Evolutionary conservation across 2,888 invertebrate genomes (phyloP).

Genomic region (Macrophya annulata): DNA sequence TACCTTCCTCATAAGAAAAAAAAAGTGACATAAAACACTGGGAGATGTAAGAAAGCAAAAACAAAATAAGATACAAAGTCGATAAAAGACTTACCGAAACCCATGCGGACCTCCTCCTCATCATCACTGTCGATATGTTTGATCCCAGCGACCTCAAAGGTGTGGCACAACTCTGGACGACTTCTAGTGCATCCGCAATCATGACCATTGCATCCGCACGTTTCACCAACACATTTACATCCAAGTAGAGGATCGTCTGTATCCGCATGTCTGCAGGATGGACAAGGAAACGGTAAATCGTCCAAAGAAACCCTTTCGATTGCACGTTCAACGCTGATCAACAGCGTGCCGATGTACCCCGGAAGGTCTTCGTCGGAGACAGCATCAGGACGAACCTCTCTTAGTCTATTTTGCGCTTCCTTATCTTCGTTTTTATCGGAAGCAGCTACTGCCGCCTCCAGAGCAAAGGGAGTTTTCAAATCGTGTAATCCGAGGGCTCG

Average conservation of each 20-base stretch:
- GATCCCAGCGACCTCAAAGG: conserved; percentile 86
- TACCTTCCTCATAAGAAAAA: neutral
- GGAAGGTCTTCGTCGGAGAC: conserved; percentile 82
- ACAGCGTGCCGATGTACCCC: conserved; percentile 84
- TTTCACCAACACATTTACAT: conserved; percentile 75
- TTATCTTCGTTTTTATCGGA: conserved; percentile 57
- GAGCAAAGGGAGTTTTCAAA: conserved; percentile 72
- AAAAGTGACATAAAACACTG: neutral
- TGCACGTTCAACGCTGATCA: conserved; percentile 86
- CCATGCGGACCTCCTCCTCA: conserved; percentile 82
- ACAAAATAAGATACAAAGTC: no score
- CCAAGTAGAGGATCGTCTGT: conserved; percentile 76
- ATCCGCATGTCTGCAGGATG: conserved; percentile 78
- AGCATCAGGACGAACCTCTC: conserved; percentile 62
- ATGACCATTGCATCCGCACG: conserved; percentile 72
- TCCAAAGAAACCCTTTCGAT: conserved; percentile 86
- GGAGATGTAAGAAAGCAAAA: neutral
- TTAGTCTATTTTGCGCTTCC: conserved; percentile 56
- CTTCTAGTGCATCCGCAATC: conserved; percentile 70
- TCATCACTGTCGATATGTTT: conserved; percentile 89
- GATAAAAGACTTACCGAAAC: conserved; percentile 73
- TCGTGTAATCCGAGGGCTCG: conserved; percentile 71
- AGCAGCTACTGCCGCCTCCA: conserved; percentile 61
- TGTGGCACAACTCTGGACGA: conserved; percentile 79
- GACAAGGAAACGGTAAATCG: conserved; percentile 84